Evolutionary conservation across 2,797 vertebrate species (phyloP), one percentile per base, ranked within the genome.

Genomic region (Ctenopoma kingsleyae): DNA sequence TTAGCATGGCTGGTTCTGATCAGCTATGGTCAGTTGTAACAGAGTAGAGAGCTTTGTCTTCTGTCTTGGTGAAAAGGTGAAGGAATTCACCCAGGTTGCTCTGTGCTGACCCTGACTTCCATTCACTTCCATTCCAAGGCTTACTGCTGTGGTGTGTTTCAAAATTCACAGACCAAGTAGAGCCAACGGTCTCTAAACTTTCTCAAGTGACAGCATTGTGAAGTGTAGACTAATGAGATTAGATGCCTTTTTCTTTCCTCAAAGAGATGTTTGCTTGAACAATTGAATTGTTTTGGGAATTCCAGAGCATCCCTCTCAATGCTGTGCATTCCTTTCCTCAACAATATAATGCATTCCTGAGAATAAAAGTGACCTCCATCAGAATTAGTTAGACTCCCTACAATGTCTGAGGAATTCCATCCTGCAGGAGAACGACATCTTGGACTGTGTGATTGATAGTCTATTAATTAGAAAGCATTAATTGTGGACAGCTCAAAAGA

Each of bases 361-460:
- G 86, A 88, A 89, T 87, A 87, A 84, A 89, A 81, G 89, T 88
- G 83, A 92, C 88, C 88, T 92, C 86, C 90, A 84, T 91, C 87
- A 91, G 89, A 90, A 90, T 90, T 41, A 72, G 68, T 80, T 57
- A 50, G 86, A 80, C 82, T 87, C 83, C 76, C 72, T 52, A 87
- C 86, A 90, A 91, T 87, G 89, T 87, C 69, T 56, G 66, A 85
- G 89, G 92, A 92, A 92, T 93, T 76, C 67, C 27, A 19, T 88
- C 58, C 72, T 25, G 69, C 80, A 61, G 83, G 81, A 81, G 67
- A 82, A 68, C 80, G 66, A 84, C 85, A 15, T 77, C 78, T 67
- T 65, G 67, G 59, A 78, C 71, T 52, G 27, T 58, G 75, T 93
- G 92, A 92, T 92, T 88, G 90, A 93, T 92, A 70, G 89, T 68